phyloP scores from a whole-genome alignment of 2,888 invertebrate species.

The Epistrophe eligans region DNA sequence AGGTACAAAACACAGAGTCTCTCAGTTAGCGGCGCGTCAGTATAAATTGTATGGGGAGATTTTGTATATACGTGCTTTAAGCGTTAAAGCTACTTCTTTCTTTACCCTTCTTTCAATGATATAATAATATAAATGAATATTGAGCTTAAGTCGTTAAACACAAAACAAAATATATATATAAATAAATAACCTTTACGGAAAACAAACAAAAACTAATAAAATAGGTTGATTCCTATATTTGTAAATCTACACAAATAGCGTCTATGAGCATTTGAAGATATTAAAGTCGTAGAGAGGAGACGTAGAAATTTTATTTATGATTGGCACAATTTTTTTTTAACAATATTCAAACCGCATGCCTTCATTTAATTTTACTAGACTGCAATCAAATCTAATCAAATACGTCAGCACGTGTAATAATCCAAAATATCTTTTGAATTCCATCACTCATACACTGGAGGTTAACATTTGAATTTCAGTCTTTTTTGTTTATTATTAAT shows the following conservation, averaged over 20 bases:
- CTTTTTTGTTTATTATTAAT: slow-evolving; percentile 16
- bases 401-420: slow-evolving; percentile 32
- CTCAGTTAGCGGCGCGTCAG: slow-evolving; percentile 52
- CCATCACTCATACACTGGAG: slow-evolving; percentile 4
- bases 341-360: slow-evolving; percentile 9
- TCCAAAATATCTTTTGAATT: slow-evolving; percentile 11
- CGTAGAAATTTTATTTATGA: slow-evolving; percentile 3
- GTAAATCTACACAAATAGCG: background rate
- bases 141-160: slow-evolving; percentile 57
- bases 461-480: slow-evolving; percentile 11
- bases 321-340: background rate
- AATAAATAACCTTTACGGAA: slow-evolving; percentile 52
- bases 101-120: slow-evolving; percentile 47
- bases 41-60: slow-evolving; percentile 54
- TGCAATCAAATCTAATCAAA: slow-evolving; percentile 18
- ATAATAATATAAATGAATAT: slow-evolving; percentile 51
- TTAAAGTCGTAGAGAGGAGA: background rate
- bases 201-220: slow-evolving; percentile 21
- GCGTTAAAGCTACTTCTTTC: slow-evolving; percentile 66
- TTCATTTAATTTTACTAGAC: slow-evolving; percentile 13
- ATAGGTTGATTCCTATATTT: slow-evolving; percentile 26
- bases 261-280: background rate
- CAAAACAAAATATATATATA: slow-evolving; percentile 54
- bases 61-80: slow-evolving; percentile 65
- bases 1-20: slow-evolving; percentile 62